phyloP scores from a whole-genome alignment of 2,113 vertebrate species.

The Aegotheles bennettii region DNA sequence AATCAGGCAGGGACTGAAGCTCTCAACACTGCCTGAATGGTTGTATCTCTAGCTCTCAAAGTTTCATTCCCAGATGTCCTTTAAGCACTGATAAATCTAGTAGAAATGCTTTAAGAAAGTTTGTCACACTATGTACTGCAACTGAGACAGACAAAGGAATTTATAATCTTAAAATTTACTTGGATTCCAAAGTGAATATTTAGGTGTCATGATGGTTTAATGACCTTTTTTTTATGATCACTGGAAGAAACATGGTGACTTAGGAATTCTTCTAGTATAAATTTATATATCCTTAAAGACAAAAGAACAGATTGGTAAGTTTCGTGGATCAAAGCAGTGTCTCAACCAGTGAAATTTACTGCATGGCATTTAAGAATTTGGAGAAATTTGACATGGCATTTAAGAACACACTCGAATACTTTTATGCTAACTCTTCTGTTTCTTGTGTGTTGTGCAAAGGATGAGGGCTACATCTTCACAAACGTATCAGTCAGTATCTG shows the following conservation, averaged over 20 bases:
- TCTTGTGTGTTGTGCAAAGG: background rate
- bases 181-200: background rate
- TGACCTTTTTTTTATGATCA: background rate
- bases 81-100: background rate
- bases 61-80: background rate
- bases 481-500: background rate
- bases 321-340: background rate
- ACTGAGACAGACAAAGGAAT: background rate
- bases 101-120: background rate
- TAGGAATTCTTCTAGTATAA: background rate
- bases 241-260: background rate
- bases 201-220: background rate
- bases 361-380: background rate
- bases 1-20: background rate
- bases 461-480: background rate
- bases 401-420: background rate
- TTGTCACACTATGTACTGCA: background rate
- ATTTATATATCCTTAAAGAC: background rate
- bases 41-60: background rate
- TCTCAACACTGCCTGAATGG: background rate
- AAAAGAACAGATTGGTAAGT: background rate
- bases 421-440: background rate
- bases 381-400: background rate
- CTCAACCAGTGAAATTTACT: background rate
- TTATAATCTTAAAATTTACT: background rate